These are phyloP conservation scores for Polyodon spathula DNA, from an alignment of 2,113 vertebrate species.

Conservation along the genomic window DNA sequence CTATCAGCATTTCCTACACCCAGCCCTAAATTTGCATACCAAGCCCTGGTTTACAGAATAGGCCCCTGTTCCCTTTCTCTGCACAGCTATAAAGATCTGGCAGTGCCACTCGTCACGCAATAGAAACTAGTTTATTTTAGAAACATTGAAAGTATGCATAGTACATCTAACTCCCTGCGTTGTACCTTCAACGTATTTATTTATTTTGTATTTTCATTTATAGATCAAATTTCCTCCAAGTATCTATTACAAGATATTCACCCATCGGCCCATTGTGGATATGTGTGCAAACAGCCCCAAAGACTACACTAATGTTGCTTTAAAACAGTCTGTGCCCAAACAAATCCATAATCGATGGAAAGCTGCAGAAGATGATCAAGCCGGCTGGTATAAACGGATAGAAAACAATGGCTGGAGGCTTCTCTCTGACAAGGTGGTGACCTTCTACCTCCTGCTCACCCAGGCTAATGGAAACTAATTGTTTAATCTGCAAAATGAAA, in stretches of 20 bases:
- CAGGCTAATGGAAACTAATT: too few species aligned
- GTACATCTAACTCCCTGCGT: background rate
- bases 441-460: too few species aligned
- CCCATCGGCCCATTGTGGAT: constrained; percentile 61
- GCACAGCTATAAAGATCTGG: too few species aligned
- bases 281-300: constrained; percentile 64
- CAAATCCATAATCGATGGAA: constrained; percentile 25
- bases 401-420: constrained; percentile 73
- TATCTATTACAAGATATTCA: constrained; percentile 75
- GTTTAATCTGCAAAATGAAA: too few species aligned
- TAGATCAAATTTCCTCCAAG: constrained; percentile 63
- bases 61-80: too few species aligned
- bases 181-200: too few species aligned
- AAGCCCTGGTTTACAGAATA: too few species aligned
- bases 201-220: constrained; percentile 16
- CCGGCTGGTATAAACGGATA: constrained; percentile 55
- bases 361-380: constrained; percentile 28
- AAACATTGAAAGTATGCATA: too few species aligned
- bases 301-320: constrained; percentile 44
- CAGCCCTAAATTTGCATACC: too few species aligned
- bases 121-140: too few species aligned
- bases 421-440: constrained; percentile 47
- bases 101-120: too few species aligned
- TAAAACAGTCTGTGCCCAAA: constrained; percentile 27
- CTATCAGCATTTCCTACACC: too few species aligned